Conservation (phyloP, 1,140 invertebrate genomes). For the Drosophila cardini region DNA sequence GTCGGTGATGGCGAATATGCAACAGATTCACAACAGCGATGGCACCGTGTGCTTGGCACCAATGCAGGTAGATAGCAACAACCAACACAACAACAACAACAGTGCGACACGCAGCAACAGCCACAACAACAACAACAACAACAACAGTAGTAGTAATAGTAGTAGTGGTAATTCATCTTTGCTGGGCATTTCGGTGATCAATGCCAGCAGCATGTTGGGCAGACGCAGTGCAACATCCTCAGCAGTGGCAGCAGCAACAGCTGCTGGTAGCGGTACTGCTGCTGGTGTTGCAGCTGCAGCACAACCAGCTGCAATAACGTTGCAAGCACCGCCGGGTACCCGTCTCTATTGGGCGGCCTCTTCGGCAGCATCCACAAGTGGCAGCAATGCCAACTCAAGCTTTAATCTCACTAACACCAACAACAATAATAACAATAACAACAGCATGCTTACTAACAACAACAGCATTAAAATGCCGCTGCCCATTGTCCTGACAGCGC, state of each 20-base stretch:
- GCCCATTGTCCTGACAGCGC: slow-evolving; percentile 62
- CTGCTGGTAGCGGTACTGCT: slow-evolving; percentile 1
- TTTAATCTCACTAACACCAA: slow-evolving; percentile 48
- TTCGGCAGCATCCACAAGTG: slow-evolving; percentile 7
- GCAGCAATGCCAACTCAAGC: slow-evolving; percentile 13
- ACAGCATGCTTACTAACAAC: slow-evolving; percentile 43
- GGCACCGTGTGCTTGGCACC: slow-evolving; percentile 92
- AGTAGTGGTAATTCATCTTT: slow-evolving; percentile 33
- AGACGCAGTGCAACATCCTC: slow-evolving; percentile 24
- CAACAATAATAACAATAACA: slow-evolving; percentile 51
- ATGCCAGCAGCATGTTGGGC: slow-evolving; percentile 23
- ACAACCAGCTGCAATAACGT: slow-evolving; percentile 24
- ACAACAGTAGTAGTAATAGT: slow-evolving; percentile 13
- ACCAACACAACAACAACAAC: slow-evolving; percentile 34
- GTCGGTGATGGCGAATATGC: slow-evolving; percentile 96
- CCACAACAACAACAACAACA: slow-evolving; percentile 16
- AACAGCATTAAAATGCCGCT: slow-evolving; percentile 59
- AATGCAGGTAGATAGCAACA: slow-evolving; percentile 88
- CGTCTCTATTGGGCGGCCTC: slow-evolving; percentile 48
- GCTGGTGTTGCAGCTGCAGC: slow-evolving; percentile 19
- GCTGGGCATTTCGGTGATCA: slow-evolving; percentile 47
- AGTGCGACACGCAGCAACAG: slow-evolving; percentile 7
- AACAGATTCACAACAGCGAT: slow-evolving; percentile 90
- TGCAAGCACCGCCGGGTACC: slow-evolving; percentile 43
- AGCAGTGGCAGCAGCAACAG: slow-evolving; percentile 18